Evolutionary conservation across 2,113 vertebrate genomes (phyloP), one percentile per base, ranked within the genome.

Genomic region (Conger conger): DNA sequence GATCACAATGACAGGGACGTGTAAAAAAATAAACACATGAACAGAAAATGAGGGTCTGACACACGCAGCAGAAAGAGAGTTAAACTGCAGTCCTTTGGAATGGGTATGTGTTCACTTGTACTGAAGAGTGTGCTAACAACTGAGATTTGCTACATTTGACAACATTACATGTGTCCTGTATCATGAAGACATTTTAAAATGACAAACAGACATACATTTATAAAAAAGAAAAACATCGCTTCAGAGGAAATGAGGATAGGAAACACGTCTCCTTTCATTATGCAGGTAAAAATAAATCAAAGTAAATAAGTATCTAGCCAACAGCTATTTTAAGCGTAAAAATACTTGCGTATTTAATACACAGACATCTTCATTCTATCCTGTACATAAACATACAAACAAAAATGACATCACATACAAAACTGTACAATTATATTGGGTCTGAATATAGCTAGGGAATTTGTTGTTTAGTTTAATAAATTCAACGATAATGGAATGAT

Each of bases 51-150:
- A 89, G 85, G 86, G 86, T 86, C 87, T 85, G 87, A 90, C 86
- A 91, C 89, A 82, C 94, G 94, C 94, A 96, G 94, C 92, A 91
- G 89, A 94, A 91, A 91, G 91, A 93, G 88, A 95, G 88, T 91
- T 88, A 86, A 91, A 88, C 89, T 89, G 79, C 87, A 94, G 91
- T 93, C 94, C 94, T 95, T 96, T 94, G 94, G 95, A 95, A 95
- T 94, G 94, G 90, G 93, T 86, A 91, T 90, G 91, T 84, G 57
- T 91, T 92, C 82, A 79, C 89, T 80, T 86, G 73, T 91, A 87
- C 86, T 91, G 91, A 89, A 91, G 87, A 92, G 88, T 85, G 89
- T 92, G 87, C 89, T 27, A 13, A 89, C 88, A 86, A 91, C 82
- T 42, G 81, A 90, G 81, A 85, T 84, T 88, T 89, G 87, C 87